Evolutionary conservation across 37 sponge, comb jelly and placozoan genomes (phyloP).

Genomic region (Diacarnus erythraeanus): DNA sequence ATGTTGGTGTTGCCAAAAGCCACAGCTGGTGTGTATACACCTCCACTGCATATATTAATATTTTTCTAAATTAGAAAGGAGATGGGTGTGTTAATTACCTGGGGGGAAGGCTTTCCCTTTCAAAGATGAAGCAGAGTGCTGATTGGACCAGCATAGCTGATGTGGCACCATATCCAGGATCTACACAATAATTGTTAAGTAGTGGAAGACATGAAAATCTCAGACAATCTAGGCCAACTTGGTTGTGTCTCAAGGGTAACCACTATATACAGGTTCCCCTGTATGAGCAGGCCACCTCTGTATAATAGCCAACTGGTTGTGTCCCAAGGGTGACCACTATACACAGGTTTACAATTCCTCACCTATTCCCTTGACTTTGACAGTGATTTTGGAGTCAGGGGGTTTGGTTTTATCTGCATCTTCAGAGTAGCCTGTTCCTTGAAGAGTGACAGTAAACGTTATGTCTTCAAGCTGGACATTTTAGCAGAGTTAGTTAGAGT

Average conservation of each 20-base stretch:
- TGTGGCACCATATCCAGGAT: slow-evolving; percentile 76
- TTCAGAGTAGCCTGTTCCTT: slow-evolving; percentile 58
- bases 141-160: slow-evolving; percentile 72
- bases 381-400: slow-evolving; percentile 26
- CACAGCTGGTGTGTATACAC: slow-evolving; percentile 75
- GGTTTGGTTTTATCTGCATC: slow-evolving; percentile 22
- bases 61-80: neutral
- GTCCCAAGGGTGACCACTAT: no score
- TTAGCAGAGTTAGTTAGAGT: neutral
- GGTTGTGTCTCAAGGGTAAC: no score
- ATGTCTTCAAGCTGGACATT: slow-evolving; percentile 44
- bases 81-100: slow-evolving; percentile 12
- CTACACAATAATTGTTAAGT: slow-evolving; percentile 15
- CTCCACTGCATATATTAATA: slow-evolving; percentile 51
- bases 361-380: slow-evolving; percentile 52
- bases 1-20: slow-evolving; percentile 71
- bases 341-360: neutral
- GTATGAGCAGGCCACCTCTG: no score
- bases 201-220: neutral
- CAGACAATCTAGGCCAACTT: no score
- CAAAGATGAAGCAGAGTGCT: slow-evolving; percentile 60
- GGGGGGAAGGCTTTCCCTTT: slow-evolving; percentile 48
- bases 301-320: no score
- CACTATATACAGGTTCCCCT: no score
- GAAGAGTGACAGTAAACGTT: slow-evolving; percentile 47